phyloP scores from a whole-genome alignment of 2,888 invertebrate genomes.

The Odontothrips loti region DNA sequence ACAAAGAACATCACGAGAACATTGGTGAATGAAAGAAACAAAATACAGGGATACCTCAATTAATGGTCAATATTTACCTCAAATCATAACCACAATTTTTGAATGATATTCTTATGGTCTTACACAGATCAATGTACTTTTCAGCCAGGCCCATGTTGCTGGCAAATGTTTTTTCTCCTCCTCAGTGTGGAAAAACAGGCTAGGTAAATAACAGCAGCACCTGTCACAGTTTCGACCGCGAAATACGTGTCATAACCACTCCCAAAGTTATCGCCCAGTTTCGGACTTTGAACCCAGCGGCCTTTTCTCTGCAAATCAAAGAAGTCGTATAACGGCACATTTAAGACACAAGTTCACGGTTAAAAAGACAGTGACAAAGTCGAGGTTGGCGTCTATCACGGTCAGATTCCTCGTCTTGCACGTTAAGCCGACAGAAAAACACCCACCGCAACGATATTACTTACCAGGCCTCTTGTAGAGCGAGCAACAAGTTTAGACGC shows the following conservation, averaged over 20 bases:
- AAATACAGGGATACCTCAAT: background rate
- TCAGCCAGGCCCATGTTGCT: background rate
- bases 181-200: background rate
- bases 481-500: no score
- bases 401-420: background rate
- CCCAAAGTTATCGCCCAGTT: background rate
- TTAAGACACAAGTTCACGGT: background rate
- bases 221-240: background rate
- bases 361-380: background rate
- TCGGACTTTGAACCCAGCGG: conserved; percentile 4
- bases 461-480: background rate
- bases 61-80: background rate
- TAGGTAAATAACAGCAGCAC: background rate
- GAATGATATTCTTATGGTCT: background rate
- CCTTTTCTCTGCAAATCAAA: background rate
- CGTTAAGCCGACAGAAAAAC: background rate
- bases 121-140: background rate
- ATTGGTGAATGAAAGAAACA: background rate
- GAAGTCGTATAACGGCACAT: background rate
- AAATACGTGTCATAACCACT: background rate
- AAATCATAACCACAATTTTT: conserved; percentile 3
- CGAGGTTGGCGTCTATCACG: background rate
- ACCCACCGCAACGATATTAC: background rate
- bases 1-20: background rate
- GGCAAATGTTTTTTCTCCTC: background rate